phyloP scores from a whole-genome alignment of 2,797 vertebrate species.

The Xerus rutilus region DNA sequence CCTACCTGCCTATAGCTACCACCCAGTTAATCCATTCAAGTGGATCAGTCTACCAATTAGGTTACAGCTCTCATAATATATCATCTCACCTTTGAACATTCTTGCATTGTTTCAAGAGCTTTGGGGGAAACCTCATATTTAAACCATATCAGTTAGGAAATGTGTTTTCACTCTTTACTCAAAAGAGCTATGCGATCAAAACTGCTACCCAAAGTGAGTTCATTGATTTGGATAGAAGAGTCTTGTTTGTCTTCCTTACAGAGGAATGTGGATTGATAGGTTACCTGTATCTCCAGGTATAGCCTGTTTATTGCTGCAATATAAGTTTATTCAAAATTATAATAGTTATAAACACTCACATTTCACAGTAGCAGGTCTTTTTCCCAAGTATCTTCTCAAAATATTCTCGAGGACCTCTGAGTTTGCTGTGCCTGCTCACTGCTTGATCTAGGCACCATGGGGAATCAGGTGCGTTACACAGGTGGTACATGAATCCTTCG shows the following conservation, averaged over 20 bases:
- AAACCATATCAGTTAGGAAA: neutral
- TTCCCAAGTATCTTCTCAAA: neutral
- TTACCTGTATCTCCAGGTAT: neutral
- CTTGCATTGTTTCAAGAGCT: too few relatives aligned
- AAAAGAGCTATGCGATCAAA: neutral
- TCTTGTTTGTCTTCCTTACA: neutral
- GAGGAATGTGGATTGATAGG: neutral
- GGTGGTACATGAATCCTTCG: neutral
- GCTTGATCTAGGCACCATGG: neutral
- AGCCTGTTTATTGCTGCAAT: neutral
- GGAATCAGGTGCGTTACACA: neutral
- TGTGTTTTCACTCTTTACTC: neutral
- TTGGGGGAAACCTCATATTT: too few relatives aligned
- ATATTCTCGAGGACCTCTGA: neutral
- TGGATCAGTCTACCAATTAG: too few relatives aligned
- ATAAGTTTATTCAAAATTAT: neutral
- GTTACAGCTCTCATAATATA: too few relatives aligned
- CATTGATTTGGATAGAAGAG: neutral
- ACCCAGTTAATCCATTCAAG: too few relatives aligned
- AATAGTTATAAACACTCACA: neutral
- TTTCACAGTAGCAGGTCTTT: neutral
- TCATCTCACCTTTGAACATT: too few relatives aligned
- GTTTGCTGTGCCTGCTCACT: neutral
- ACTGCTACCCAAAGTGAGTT: neutral
- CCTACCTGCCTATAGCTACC: too few relatives aligned